A percentile compares a stretch with the other conserved stretches of the same genome.
phyloP scores from a whole-genome alignment of 2,797 vertebrate genomes.

The Phyllotis vaccarum region DNA sequence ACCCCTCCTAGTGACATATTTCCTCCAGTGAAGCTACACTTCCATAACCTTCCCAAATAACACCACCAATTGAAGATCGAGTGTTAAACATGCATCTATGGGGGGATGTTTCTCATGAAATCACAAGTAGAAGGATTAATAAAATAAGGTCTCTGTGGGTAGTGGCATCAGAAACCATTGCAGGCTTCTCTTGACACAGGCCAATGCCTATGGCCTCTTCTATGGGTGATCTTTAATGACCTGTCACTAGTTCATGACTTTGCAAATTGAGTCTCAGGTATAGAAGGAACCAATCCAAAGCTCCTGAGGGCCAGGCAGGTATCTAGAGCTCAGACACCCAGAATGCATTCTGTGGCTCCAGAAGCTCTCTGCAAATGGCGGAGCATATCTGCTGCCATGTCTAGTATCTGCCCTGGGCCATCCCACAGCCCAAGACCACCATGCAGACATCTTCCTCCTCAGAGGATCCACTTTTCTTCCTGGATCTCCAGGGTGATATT shows the following conservation, averaged over 20 bases:
- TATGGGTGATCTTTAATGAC: neutral
- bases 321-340: accelerated
- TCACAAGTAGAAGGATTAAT: neutral
- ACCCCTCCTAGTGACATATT: neutral
- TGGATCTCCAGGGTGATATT: neutral
- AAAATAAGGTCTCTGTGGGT: neutral
- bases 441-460: too few species aligned
- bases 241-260: neutral
- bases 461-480: neutral
- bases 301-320: accelerated
- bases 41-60: neutral
- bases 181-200: neutral
- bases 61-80: neutral
- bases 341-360: too few species aligned
- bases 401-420: neutral
- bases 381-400: accelerated
- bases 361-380: neutral
- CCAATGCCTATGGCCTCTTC: neutral
- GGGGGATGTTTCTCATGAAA: neutral
- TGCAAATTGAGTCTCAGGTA: neutral
- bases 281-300: neutral
- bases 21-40: neutral
- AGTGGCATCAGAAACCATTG: neutral
- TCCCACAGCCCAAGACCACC: too few species aligned
- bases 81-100: neutral